Evolutionary conservation across 2,888 invertebrate species (phyloP), one percentile per base, ranked within the genome.

Genomic region (Linyphia triangularis): DNA sequence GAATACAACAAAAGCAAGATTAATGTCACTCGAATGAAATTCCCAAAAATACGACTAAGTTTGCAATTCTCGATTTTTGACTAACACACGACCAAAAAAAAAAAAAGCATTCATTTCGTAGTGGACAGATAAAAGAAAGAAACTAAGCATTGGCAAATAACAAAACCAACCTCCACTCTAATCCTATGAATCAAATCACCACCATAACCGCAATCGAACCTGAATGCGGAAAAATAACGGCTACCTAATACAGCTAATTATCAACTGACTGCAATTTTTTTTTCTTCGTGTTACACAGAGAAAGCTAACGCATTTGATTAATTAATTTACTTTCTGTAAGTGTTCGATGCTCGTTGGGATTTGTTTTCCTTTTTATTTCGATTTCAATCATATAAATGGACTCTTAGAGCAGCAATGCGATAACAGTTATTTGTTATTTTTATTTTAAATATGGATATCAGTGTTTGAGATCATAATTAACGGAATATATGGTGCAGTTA

Each of bases 321-420:
- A 82, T 82, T 82, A 82, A 82, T 82, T 82, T 72, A 61, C 70
- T 72, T 61, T 63, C 59, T 63, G 61, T 72, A 82, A 22, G 33
- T 69, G 63, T 30, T 59, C 19, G 70, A 40, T 9, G 10, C n/a
- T n/a, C 40, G 4, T 40, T 28, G 24, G 51, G 30, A 43, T 51
- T 67, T 81, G 65, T 70, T 57, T 33, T 24, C 19, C 30, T 51
- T 81, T 24, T 81, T 57, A 51, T 57, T 57, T 59, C 4, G 63
- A 63, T 70, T 82, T 63, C 63, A 28, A 82, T 82, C 63, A 28
- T 28, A 72, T 24, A 82, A 82, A 72, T 82, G 82, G 51, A 61
- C 72, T 72, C 67, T 81, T 72, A 81, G 30, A 67, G 78, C 57
- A 63, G 40, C 61, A 16, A 43, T 28, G 82, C 72, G 61, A 82